Conservation (phyloP, 2,888 invertebrate species). For the Caprella mutica region DNA sequence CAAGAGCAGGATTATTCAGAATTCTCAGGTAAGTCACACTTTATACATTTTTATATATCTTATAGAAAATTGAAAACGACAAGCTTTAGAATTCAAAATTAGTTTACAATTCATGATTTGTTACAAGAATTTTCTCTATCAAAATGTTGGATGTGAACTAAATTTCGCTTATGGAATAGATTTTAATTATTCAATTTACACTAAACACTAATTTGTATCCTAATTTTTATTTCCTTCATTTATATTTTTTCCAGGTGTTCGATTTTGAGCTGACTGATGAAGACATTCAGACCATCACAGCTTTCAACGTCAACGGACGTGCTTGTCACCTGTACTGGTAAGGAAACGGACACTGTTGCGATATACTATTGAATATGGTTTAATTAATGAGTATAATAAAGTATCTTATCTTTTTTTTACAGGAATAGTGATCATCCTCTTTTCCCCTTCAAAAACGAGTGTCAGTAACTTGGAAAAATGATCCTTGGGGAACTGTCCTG, state of each 20-base stretch:
- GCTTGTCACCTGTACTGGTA: not conserved
- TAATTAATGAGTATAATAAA: not conserved
- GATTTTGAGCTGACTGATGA: slow-evolving; percentile 59
- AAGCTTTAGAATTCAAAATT: too few species aligned
- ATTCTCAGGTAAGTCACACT: slow-evolving; percentile 38
- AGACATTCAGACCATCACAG: slow-evolving; percentile 54
- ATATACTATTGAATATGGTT: not conserved
- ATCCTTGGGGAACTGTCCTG: not conserved
- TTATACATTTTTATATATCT: too few species aligned
- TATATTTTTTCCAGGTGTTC: slow-evolving; percentile 39
- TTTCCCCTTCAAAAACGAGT: slow-evolving; percentile 9
- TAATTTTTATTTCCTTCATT: not conserved
- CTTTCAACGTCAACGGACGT: slow-evolving; percentile 56
- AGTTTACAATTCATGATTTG: too few species aligned
- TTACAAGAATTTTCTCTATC: too few species aligned
- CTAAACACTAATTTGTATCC: too few species aligned
- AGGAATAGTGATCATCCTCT: slow-evolving; percentile 17
- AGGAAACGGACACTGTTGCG: too few species aligned
- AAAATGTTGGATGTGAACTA: too few species aligned
- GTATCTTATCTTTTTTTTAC: slow-evolving; percentile 32
- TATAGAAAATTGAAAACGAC: too few species aligned
- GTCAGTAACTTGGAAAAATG: not conserved
- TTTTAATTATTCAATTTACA: too few species aligned
- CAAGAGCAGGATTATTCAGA: slow-evolving; percentile 57
- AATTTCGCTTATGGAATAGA: too few species aligned